These are phyloP conservation scores for Azemiops feae DNA, from an alignment of 2,113 vertebrate species.

Conservation along the genomic window DNA sequence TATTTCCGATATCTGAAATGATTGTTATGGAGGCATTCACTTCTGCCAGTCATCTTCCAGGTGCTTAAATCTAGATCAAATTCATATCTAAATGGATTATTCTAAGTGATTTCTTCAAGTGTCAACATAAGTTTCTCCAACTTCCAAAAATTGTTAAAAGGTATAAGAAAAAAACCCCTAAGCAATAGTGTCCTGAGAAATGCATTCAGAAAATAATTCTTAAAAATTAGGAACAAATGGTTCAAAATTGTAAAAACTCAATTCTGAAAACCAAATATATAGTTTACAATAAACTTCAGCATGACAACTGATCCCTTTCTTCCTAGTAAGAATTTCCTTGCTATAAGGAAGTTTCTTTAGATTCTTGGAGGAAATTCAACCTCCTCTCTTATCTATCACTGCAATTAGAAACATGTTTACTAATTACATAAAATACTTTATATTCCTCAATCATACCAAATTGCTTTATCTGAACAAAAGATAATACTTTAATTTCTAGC, in stretches of 20 bases:
- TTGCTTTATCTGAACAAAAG: background rate
- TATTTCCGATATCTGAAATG: background rate
- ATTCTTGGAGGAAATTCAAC: background rate
- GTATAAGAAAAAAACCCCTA: background rate
- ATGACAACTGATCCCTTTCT: background rate
- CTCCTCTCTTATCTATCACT: background rate
- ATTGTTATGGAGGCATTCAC: background rate
- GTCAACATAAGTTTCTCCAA: conserved; percentile 23
- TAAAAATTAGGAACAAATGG: background rate
- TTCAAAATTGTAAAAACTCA: background rate
- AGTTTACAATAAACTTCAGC: background rate
- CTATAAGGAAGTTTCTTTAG: background rate
- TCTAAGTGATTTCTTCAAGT: conserved; percentile 43
- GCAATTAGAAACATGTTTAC: conserved; percentile 17
- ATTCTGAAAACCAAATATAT: background rate
- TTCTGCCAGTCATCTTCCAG: background rate
- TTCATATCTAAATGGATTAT: conserved; percentile 32
- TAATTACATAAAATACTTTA: conserved; percentile 5
- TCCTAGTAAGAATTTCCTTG: background rate
- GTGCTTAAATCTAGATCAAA: background rate
- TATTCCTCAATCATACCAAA: conserved; percentile 4
- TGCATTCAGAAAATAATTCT: background rate
- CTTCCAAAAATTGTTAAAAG: background rate
- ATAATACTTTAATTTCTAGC: background rate
- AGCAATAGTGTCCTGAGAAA: conserved; percentile 22